Conservation (phyloP, 2,888 invertebrate genomes). For the Nephrotoma appendiculata region DNA sequence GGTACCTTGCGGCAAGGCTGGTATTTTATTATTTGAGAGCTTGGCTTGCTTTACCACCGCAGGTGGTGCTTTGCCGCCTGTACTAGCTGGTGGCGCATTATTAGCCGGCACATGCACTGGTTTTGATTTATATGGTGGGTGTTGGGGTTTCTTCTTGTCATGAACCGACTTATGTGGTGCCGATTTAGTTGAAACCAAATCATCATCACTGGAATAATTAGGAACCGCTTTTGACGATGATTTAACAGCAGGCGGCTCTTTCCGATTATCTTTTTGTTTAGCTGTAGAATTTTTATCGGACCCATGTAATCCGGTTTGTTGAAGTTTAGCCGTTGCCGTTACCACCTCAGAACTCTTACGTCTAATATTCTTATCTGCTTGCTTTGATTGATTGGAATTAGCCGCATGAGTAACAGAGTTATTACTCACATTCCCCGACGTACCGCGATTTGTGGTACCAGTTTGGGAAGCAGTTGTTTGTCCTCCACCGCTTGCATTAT, state of each 20-base stretch:
- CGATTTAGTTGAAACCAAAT: constrained; percentile 28
- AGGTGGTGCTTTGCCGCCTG: constrained; percentile 32
- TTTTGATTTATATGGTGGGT: constrained; percentile 8
- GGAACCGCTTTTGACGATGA: constrained; percentile 25
- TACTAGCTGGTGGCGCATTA: constrained; percentile 15
- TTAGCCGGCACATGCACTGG: constrained; percentile 14
- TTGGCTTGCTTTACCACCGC: constrained; percentile 18
- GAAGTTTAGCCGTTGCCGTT: constrained; percentile 9
- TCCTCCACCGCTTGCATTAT: constrained; percentile 15
- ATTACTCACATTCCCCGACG: constrained; percentile 5
- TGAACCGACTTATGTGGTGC: constrained; percentile 23
- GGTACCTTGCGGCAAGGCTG: constrained; percentile 20
- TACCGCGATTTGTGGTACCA: constrained; percentile 8
- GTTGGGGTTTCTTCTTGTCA: constrained; percentile 8
- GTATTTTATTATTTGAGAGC: background rate
- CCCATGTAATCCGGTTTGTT: constrained; percentile 6
- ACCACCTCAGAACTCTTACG: constrained; percentile 19
- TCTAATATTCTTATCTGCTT: constrained; percentile 7
- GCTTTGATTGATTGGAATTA: background rate
- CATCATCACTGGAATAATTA: constrained; percentile 47
- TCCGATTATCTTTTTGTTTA: constrained; percentile 16
- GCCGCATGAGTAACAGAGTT: constrained; percentile 3
- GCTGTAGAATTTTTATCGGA: constrained; percentile 17
- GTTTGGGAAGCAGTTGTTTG: constrained; percentile 8
- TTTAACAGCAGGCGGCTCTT: constrained; percentile 15